phyloP scores from a whole-genome alignment of 2,888 invertebrate genomes.

The Cyaniris semiargus region DNA sequence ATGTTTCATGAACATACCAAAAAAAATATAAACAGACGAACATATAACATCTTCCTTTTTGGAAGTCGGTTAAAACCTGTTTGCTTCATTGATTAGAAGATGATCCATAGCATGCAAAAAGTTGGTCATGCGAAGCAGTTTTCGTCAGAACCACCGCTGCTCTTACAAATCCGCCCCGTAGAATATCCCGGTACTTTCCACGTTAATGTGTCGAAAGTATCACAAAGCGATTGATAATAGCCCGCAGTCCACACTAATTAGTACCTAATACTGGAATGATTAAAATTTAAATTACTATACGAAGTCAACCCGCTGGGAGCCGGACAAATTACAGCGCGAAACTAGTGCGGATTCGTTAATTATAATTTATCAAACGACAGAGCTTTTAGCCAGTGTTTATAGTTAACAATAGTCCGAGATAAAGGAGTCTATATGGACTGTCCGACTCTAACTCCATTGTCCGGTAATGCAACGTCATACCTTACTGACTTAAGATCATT shows the following conservation, averaged over 20 bases:
- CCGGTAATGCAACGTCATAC: conserved; percentile 67
- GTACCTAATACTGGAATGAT: conserved; percentile 11
- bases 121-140: no score
- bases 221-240: conserved; percentile 1
- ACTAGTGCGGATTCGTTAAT: conserved; percentile 25
- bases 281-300: conserved; percentile 25
- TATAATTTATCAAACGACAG: conserved; percentile 31
- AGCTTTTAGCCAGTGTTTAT: conserved; percentile 69
- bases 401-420: conserved; percentile 62
- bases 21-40: no score
- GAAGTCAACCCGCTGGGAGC: conserved; percentile 14
- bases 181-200: background rate
- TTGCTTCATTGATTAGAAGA: no score
- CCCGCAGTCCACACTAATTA: conserved; percentile 4
- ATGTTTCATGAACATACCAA: no score
- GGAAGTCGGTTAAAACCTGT: no score
- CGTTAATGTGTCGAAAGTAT: background rate
- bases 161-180: background rate
- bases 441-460: conserved; percentile 59
- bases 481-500: conserved; percentile 61
- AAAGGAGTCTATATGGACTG: conserved; percentile 59
- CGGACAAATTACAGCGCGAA: conserved; percentile 19
- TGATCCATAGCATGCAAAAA: no score
- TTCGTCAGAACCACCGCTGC: no score
- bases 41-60: no score